phyloP scores from a whole-genome alignment of 2,113 vertebrate genomes.

The Sinocyclocheilus anophthalmus region DNA sequence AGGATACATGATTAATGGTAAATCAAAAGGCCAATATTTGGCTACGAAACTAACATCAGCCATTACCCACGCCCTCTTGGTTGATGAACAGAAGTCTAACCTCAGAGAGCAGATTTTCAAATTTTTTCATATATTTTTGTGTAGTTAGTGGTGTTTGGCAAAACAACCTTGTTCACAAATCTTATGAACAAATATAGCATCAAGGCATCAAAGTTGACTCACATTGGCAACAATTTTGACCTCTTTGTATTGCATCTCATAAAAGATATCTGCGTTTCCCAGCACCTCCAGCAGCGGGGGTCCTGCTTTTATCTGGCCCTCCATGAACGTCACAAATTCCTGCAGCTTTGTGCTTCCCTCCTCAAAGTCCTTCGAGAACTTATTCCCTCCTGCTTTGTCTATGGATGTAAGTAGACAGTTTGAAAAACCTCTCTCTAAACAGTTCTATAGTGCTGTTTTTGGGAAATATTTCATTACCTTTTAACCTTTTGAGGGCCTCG shows the following conservation, averaged over 20 bases:
- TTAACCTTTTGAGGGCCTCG: constrained; percentile 92
- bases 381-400: constrained; percentile 98
- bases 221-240: constrained; percentile 98
- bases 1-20: neutral
- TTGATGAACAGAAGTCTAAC: neutral
- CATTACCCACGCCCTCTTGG: neutral
- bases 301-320: constrained; percentile 86
- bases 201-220: constrained; percentile 66
- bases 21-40: neutral
- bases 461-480: constrained; percentile 77
- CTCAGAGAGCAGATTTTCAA: no score
- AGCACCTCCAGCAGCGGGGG: constrained; percentile 88
- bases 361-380: constrained; percentile 96
- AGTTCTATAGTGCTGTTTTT: neutral
- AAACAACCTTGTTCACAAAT: neutral
- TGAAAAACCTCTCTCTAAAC: neutral
- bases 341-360: constrained; percentile 92
- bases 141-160: neutral
- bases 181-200: neutral
- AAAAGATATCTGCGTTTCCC: constrained; percentile 95
- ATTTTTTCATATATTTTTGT: no score
- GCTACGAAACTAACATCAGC: neutral
- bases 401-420: neutral
- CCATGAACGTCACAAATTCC: constrained; percentile 90
- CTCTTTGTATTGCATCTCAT: constrained; percentile 97